A percentile compares a stretch with the other conserved stretches of the same genome.
phyloP scores from a whole-genome alignment of 2,888 invertebrate species.

The Keiferia lycopersicella region DNA sequence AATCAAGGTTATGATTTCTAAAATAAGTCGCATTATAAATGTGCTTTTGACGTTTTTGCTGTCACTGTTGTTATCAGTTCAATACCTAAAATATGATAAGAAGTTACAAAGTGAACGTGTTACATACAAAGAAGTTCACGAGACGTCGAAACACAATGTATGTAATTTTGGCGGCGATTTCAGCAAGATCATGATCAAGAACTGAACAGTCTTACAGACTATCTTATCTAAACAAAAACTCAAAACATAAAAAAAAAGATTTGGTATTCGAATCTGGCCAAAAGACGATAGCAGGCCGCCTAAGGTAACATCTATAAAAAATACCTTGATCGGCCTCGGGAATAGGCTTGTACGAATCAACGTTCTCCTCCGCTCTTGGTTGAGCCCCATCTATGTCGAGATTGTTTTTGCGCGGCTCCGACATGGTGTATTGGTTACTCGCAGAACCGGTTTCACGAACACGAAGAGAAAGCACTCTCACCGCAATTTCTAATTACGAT shows the following conservation, averaged over 20 bases:
- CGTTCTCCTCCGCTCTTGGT: slow-evolving; percentile 75
- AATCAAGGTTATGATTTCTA: slow-evolving; percentile 23
- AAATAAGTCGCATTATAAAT: slow-evolving; percentile 39
- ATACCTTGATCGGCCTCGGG: slow-evolving; percentile 82
- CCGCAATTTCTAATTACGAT: slow-evolving; percentile 42
- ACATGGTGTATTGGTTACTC: slow-evolving; percentile 58
- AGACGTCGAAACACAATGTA: slow-evolving; percentile 23
- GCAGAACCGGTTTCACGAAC: slow-evolving; percentile 50
- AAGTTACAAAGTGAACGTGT: slow-evolving; percentile 27
- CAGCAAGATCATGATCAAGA: background rate
- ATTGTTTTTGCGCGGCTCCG: slow-evolving; percentile 73
- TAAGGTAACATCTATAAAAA: slow-evolving; percentile 28
- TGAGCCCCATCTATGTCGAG: slow-evolving; percentile 71
- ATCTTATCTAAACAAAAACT: background rate
- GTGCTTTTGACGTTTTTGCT: slow-evolving; percentile 46
- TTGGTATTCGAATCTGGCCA: background rate
- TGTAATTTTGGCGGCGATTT: background rate
- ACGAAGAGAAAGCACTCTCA: slow-evolving; percentile 45
- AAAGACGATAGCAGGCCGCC: background rate
- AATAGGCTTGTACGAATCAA: slow-evolving; percentile 79
- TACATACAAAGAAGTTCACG: slow-evolving; percentile 26
- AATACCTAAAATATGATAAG: slow-evolving; percentile 28
- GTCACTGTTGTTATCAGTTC: slow-evolving; percentile 38
- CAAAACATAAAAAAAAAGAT: too few relatives aligned
- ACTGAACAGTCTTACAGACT: background rate